Base-by-base conservation (phyloP, 1,140 invertebrate genomes). In the Platorchestia sp. region DNA sequence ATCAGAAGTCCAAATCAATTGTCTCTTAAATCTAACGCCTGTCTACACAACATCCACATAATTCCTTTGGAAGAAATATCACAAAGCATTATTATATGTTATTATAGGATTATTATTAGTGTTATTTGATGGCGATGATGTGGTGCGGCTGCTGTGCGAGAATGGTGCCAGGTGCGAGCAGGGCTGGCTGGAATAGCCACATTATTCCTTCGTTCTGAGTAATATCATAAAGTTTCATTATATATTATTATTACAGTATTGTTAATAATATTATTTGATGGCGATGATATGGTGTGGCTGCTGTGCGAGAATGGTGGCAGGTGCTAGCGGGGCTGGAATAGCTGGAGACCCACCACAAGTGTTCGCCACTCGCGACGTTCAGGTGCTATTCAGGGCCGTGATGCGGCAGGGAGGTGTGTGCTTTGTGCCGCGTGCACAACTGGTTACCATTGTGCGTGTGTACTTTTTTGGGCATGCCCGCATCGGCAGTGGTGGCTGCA, bases 351-450 rank as follows among this genome's bases (percentile, higher is more conserved):
- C 14, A 75, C 14, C 87, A 89, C 87, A 89, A 89, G 87, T 89
- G 87, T 89, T 89, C 87, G 42, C n/a, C n/a, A n/a, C 41, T 44
- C 14, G n/a, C 7, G 42, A 5, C 43, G 36, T 75, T 75, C 59
- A 75, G 59, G 59, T 44, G 87, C 87, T 89, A 89, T 89, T 89
- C 43, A 44, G 87, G 87, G 87, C 41, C 41, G 41, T 89, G 87
- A 89, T 89, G 59, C 27, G 36, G 59, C 59, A 75, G 47, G 47
- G 47, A 75, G 59, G 59, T 75, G 59, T 75, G 59, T 75, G 59
- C 59, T 36, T 27, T 14, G 87, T 89, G n/a, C 87, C 14, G 36
- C 41, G n/a, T 89, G 87, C 43, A 42, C 87, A 89, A 44, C 87
- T 19, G 87, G 41, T 44, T 44, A 44, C 41, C 87, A 41, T 89